Percentiles rank a stretch among this genome's conserved stretches.
Evolutionary conservation across 2,797 vertebrate genomes (phyloP).

Genomic region (Lepilemur septentrionalis): DNA sequence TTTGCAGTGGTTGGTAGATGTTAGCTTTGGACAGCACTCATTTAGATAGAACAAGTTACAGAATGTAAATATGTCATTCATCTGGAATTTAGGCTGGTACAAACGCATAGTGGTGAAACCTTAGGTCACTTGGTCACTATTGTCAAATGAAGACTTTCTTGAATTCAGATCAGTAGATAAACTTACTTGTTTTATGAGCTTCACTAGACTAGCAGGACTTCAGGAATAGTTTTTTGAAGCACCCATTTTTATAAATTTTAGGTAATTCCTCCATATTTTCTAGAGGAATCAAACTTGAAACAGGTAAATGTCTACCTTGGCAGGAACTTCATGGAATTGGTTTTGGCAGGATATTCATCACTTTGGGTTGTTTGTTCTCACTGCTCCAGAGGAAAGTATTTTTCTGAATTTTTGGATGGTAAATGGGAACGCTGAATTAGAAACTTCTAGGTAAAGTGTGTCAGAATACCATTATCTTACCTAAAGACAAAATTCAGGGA

Average conservation of each 20-base stretch:
- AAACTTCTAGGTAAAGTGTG: not conserved
- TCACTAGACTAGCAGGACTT: not conserved
- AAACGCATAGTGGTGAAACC: not conserved
- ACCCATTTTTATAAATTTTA: not conserved
- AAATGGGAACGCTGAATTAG: constrained; percentile 22
- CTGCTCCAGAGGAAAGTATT: constrained; percentile 13
- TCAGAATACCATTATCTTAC: not conserved
- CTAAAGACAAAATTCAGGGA: not conserved
- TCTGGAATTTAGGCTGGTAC: not conserved
- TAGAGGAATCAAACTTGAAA: constrained; percentile 9
- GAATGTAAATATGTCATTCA: constrained; percentile 28
- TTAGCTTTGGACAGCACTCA: constrained; percentile 11
- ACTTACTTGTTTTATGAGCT: not conserved
- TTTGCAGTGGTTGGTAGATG: constrained; percentile 18
- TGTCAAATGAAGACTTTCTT: not conserved
- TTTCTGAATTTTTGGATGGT: not conserved
- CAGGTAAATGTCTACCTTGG: not conserved
- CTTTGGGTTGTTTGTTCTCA: constrained; percentile 16
- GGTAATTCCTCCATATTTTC: constrained; percentile 17
- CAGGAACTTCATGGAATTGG: not conserved
- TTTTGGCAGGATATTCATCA: constrained; percentile 9
- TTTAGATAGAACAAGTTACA: not conserved
- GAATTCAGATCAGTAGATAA: not conserved
- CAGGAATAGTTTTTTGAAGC: constrained; percentile 9
- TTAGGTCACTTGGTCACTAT: not conserved